phyloP scores from a whole-genome alignment of 2,888 invertebrate species.

The Rotaria sp. region DNA sequence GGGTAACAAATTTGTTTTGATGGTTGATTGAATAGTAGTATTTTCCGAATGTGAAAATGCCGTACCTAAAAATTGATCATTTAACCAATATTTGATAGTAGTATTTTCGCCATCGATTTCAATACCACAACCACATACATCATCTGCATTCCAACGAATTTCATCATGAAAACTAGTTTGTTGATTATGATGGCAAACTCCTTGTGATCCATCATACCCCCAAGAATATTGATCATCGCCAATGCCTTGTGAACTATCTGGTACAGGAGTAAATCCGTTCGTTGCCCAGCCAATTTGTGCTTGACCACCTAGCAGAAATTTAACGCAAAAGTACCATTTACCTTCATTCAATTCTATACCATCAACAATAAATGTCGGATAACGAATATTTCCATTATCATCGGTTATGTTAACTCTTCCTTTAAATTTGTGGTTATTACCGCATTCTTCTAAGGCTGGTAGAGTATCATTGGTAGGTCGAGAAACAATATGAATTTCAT shows the following conservation, averaged over 20 bases:
- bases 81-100: background rate
- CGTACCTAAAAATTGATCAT: background rate
- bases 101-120: background rate
- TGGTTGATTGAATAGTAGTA: background rate
- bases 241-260: background rate
- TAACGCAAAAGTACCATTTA: background rate
- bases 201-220: background rate
- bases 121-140: slow-evolving; percentile 9
- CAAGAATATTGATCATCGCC: background rate
- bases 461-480: background rate
- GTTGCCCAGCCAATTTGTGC: background rate
- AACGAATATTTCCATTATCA: background rate
- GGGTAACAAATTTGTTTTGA: background rate
- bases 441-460: background rate
- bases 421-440: background rate
- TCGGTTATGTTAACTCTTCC: background rate
- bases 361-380: background rate
- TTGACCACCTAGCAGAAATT: background rate
- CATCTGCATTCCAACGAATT: background rate
- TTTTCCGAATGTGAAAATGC: background rate
- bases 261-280: background rate
- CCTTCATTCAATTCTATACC: background rate
- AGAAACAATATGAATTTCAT: background rate
- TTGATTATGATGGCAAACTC: background rate
- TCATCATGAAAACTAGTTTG: background rate